phyloP scores from a whole-genome alignment of 2,888 invertebrate genomes.

The Erpobdella octoculata region DNA sequence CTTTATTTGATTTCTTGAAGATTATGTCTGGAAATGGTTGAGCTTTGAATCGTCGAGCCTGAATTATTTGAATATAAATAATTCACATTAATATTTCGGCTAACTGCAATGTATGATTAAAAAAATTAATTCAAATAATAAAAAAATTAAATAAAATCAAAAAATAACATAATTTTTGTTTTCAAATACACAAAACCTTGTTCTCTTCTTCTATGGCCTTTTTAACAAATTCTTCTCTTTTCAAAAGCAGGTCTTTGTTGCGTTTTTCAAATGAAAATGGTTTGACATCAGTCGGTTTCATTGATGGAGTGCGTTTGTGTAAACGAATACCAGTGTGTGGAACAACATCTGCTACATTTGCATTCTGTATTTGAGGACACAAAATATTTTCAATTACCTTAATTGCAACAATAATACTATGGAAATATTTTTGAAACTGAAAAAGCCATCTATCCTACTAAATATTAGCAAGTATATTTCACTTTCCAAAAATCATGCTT shows the following conservation, averaged over 20 bases:
- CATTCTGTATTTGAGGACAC: too few species aligned
- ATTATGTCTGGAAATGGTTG: conserved; percentile 10
- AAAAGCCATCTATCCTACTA: too few species aligned
- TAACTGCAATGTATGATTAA: neutral
- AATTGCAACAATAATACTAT: too few species aligned
- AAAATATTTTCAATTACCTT: too few species aligned
- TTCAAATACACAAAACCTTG: neutral
- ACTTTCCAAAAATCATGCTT: too few species aligned
- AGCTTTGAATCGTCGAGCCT: conserved; percentile 17
- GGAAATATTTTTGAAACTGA: too few species aligned
- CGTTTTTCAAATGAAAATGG: conserved; percentile 19
- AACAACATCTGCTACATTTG: too few species aligned
- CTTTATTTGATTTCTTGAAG: neutral
- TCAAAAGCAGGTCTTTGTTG: neutral
- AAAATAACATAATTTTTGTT: neutral
- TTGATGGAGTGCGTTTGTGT: neutral
- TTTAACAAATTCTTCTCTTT: conserved; percentile 10
- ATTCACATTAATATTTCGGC: neutral
- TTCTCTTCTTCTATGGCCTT: conserved; percentile 9
- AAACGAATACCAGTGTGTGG: neutral
- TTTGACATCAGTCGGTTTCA: neutral
- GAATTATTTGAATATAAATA: neutral
- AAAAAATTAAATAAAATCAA: neutral
- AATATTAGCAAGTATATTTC: too few species aligned
- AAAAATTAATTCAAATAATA: neutral